Evolutionary conservation across 1,140 invertebrate species (phyloP).

Genomic region (Anastatus disparis): DNA sequence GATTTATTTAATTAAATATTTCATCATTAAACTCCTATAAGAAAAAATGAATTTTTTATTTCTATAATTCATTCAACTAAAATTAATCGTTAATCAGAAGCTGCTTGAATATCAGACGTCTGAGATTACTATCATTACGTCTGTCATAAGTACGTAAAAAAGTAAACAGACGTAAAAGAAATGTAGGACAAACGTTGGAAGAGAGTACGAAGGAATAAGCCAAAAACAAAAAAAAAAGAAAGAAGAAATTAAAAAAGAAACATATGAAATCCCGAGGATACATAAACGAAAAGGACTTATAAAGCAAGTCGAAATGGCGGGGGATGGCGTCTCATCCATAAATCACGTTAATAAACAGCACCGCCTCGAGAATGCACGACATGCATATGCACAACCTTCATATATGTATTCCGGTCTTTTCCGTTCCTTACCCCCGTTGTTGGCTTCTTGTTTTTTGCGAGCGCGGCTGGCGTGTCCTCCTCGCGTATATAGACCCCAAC

Average conservation of each 20-base stretch:
- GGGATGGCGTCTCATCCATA: slow-evolving; percentile 45
- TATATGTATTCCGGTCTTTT: slow-evolving; percentile 23
- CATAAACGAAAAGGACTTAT: slow-evolving; percentile 24
- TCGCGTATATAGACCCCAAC: slow-evolving; percentile 12
- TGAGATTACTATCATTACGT: slow-evolving; percentile 16
- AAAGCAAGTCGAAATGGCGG: slow-evolving; percentile 27
- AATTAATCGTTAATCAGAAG: slow-evolving; percentile 6
- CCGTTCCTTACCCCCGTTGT: too few relatives aligned
- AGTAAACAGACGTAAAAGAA: slow-evolving; percentile 35
- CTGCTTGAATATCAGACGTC: neutral
- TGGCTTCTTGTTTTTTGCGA: neutral
- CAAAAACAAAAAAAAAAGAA: slow-evolving; percentile 15
- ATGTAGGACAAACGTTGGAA: slow-evolving; percentile 43
- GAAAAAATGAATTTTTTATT: neutral
- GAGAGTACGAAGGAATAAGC: too few relatives aligned
- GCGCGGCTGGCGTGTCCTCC: slow-evolving; percentile 8
- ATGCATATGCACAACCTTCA: slow-evolving; percentile 38
- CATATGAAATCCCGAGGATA: slow-evolving; percentile 24
- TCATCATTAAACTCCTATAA: too few relatives aligned
- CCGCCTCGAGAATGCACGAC: slow-evolving; percentile 39
- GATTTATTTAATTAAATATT: too few relatives aligned
- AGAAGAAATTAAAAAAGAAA: slow-evolving; percentile 27
- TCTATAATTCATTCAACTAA: neutral
- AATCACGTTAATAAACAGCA: slow-evolving; percentile 55
- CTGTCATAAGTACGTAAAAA: slow-evolving; percentile 2